Evolutionary conservation across 1,140 invertebrate species (phyloP).

Genomic region (Cyclargus thomasi): DNA sequence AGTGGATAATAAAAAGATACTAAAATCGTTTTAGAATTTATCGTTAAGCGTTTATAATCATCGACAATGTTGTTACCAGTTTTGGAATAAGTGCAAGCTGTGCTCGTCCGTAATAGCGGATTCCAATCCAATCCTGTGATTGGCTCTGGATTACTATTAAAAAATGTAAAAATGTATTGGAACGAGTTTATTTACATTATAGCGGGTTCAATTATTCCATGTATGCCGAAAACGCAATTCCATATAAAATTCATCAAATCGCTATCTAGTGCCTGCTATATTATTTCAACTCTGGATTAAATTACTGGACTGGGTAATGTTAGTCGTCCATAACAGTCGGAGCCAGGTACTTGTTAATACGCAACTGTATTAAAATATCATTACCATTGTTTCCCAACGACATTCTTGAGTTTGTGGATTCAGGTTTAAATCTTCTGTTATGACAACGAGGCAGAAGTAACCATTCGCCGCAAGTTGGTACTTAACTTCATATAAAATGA

Average conservation of each 20-base stretch:
- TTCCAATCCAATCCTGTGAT: too few species aligned
- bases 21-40: conserved; percentile 16
- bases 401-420: not conserved
- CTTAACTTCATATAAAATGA: too few species aligned
- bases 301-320: too few species aligned
- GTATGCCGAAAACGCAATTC: too few species aligned
- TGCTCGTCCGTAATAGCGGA: not conserved
- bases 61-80: not conserved
- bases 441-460: not conserved
- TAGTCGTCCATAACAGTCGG: not conserved
- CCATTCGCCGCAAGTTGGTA: too few species aligned
- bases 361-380: not conserved
- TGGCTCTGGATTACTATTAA: too few species aligned
- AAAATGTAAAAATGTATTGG: too few species aligned
- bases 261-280: too few species aligned
- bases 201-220: too few species aligned
- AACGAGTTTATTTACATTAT: too few species aligned
- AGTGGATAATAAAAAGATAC: conserved; percentile 28
- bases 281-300: too few species aligned
- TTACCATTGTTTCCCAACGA: not conserved
- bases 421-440: not conserved
- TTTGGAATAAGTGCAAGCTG: not conserved
- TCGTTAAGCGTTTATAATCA: not conserved
- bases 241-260: too few species aligned
- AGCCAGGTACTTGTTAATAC: not conserved